Base-by-base conservation (phyloP, 2,888 invertebrate species). In the Mythimna impura region DNA sequence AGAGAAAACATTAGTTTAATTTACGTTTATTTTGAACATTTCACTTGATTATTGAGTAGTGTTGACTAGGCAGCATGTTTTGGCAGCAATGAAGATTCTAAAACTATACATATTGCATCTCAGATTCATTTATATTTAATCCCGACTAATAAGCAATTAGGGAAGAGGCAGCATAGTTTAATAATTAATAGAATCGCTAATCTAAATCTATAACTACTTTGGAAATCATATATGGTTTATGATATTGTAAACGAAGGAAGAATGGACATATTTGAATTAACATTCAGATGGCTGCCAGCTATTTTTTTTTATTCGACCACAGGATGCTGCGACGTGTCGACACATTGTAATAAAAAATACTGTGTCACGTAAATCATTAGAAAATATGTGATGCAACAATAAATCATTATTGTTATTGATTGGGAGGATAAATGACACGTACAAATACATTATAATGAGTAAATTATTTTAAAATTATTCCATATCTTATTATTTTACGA, bases 51-150 rank as follows among this genome's bases (percentile, higher is more conserved):
- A 20, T 62, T 58, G 40, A 40, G 65, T 65, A 76, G 52, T 76
- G 52, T 65, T 64, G 58, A 58, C 25, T 34, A 65, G 82, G 80
- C 68, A 81, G 71, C 79, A 57, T 54, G 61, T 65, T 70, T 74
- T 36, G 76, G 76, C 71, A 81, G 77, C 77, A 81, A 66, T 40
- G 9, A 36, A 40, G 12, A n/a, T 74, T 62, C 30, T 66, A 22
- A 69, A 80, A 52, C 17, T 6, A 65, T 30, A 65, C 65, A 72
- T 12, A 43, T 54, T 57, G 10, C 17, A 22, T 68, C 43, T 52
- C 40, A 22, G 50, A 36, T 57, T 25, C 25, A 55, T 72, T 63
- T 25, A 57, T 57, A 60, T 60, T 47, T 64, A 47, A 65, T 73
- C 65, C 58, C 54, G 55, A 60, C 9, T n/a, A 36, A 62, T 62